phyloP scores from a whole-genome alignment of 2,113 vertebrate species.

The Gallinago jamesoni region DNA sequence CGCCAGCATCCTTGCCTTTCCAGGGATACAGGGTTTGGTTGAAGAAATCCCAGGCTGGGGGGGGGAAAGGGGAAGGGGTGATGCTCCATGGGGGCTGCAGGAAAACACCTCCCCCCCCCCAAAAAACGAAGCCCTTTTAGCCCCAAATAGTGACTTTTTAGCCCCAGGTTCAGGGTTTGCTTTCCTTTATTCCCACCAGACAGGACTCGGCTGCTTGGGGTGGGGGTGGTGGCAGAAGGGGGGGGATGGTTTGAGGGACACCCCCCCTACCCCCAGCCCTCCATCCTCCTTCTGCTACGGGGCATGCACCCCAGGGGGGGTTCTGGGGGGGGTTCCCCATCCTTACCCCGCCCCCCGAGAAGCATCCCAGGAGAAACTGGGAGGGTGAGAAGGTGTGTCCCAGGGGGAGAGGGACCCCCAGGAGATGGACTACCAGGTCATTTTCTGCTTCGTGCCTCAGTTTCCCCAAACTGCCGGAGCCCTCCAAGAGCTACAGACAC shows the following conservation, averaged over 20 bases:
- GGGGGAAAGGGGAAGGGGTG: neutral
- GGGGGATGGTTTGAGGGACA: neutral
- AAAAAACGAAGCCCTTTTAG: neutral
- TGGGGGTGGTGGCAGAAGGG: too few species aligned
- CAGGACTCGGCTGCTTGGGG: neutral
- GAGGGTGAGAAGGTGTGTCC: neutral
- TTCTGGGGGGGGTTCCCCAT: too few species aligned
- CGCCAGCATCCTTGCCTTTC: fast-evolving
- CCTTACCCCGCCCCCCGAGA: neutral
- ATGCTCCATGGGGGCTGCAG: neutral
- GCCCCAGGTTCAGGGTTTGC: neutral
- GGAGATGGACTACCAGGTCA: neutral
- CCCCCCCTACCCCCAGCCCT: too few species aligned
- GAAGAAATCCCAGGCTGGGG: neutral
- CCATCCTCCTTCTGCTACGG: fast-evolving
- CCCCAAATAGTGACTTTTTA: neutral
- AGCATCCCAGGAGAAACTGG: neutral
- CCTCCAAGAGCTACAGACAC: neutral
- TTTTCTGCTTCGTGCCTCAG: neutral
- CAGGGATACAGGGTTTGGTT: neutral
- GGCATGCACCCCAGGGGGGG: neutral
- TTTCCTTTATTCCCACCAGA: neutral
- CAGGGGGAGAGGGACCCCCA: too few species aligned
- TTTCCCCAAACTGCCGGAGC: neutral
- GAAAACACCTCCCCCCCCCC: neutral